Percentiles rank a stretch among this genome's conserved stretches.
Conservation (phyloP, 2,113 vertebrate species). For the Brienomyrus brachyistius region DNA sequence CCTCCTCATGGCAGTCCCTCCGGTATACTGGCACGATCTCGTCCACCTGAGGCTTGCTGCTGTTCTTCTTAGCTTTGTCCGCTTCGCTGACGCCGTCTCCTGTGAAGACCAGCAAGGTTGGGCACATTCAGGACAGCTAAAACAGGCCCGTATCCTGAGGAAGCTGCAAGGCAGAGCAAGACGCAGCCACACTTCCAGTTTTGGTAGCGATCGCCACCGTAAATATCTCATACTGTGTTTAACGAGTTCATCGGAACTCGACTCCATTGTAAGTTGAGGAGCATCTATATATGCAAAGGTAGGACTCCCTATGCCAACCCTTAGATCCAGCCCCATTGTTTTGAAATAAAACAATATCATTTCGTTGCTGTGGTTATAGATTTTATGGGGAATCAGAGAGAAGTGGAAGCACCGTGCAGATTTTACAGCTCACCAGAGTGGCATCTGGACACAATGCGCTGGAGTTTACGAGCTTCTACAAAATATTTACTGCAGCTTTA, state of each 20-base stretch:
- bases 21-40: conserved; percentile 99
- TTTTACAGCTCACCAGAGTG: neutral
- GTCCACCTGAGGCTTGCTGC: conserved; percentile 87
- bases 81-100: conserved; percentile 71
- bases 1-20: conserved; percentile 97
- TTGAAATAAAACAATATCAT: neutral
- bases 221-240: neutral
- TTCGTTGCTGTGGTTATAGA: neutral
- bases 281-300: neutral
- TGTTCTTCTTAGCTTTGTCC: conserved; percentile 88
- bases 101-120: conserved; percentile 18
- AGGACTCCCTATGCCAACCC: neutral
- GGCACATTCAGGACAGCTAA: neutral
- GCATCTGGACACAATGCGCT: neutral
- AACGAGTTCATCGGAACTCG: neutral
- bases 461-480: neutral
- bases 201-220: neutral
- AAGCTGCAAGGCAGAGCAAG: neutral
- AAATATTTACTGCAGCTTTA: neutral
- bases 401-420: neutral
- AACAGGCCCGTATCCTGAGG: neutral
- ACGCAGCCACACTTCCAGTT: neutral
- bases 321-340: neutral
- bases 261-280: neutral
- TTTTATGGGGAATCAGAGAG: neutral